These are phyloP conservation scores for Beroe forskalii DNA, from an alignment of 37 sponge, comb jelly and placozoan genomes.

Conservation along the genomic window DNA sequence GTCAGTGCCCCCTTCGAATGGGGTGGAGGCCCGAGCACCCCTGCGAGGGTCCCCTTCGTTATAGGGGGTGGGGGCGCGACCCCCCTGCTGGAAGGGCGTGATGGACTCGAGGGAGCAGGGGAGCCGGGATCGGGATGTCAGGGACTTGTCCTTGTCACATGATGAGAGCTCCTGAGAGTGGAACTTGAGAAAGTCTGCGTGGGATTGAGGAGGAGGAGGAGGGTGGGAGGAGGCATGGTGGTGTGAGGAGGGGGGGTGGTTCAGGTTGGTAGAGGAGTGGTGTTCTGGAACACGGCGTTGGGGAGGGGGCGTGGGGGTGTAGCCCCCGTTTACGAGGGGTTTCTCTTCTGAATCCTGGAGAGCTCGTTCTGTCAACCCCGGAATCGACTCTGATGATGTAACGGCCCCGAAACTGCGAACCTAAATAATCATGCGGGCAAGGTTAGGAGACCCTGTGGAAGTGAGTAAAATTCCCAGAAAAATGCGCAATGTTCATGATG, in stretches of 20 bases:
- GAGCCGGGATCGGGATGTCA: slow-evolving; percentile 11
- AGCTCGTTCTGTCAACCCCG: neutral
- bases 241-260: neutral
- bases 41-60: neutral
- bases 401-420: slow-evolving; percentile 22
- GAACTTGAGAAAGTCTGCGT: slow-evolving; percentile 12
- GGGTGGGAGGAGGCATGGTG: neutral
- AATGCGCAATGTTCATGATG: too few species aligned
- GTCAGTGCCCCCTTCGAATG: neutral
- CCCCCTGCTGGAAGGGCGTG: neutral
- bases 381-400: slow-evolving; percentile 10
- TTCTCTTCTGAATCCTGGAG: neutral
- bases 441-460: too few species aligned
- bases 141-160: slow-evolving; percentile 34
- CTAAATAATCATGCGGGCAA: neutral
- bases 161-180: neutral
- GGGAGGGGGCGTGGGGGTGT: neutral
- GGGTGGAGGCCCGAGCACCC: neutral
- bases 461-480: too few species aligned
- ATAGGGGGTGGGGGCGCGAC: neutral
- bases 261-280: too few species aligned
- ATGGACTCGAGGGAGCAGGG: neutral
- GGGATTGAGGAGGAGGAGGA: neutral
- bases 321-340: neutral
- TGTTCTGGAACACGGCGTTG: neutral